Evolutionary conservation across 1,140 invertebrate genomes (phyloP).

Genomic region (Trichonephila clavipes): DNA sequence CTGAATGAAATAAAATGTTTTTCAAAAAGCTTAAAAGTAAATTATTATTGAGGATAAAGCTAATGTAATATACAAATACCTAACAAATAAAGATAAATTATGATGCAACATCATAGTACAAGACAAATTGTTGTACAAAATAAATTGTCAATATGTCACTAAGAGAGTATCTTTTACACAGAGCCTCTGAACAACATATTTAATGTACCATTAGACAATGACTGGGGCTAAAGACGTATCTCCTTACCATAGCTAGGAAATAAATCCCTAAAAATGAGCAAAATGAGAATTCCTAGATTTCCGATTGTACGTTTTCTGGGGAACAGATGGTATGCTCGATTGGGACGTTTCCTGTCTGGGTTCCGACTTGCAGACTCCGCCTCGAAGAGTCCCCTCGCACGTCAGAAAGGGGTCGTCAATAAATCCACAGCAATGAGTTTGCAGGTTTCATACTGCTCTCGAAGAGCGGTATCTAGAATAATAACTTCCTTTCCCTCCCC

Average conservation of each 20-base stretch:
- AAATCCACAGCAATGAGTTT: neutral
- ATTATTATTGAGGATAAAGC: too few species aligned
- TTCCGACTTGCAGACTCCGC: constrained; percentile 54
- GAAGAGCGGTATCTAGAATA: neutral
- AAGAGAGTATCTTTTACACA: neutral
- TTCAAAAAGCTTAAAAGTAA: too few species aligned
- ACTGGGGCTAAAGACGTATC: neutral
- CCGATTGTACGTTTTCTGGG: constrained; percentile 62
- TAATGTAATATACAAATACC: too few species aligned
- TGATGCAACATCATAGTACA: neutral
- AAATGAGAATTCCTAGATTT: constrained; percentile 63
- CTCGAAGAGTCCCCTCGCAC: constrained; percentile 13
- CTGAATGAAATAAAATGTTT: too few species aligned
- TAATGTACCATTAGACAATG: neutral
- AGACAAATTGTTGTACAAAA: neutral
- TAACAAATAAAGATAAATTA: too few species aligned
- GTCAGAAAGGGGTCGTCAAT: neutral
- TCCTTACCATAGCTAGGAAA: constrained; percentile 40
- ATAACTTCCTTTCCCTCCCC: too few species aligned
- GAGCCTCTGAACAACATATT: neutral
- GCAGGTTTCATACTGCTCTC: neutral
- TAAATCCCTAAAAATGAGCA: constrained; percentile 63
- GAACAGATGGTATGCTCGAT: constrained; percentile 72
- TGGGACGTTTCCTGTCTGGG: constrained; percentile 74
- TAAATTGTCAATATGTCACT: too few species aligned